phyloP scores from a whole-genome alignment of 2,888 invertebrate genomes.

The Erebia palarica region DNA sequence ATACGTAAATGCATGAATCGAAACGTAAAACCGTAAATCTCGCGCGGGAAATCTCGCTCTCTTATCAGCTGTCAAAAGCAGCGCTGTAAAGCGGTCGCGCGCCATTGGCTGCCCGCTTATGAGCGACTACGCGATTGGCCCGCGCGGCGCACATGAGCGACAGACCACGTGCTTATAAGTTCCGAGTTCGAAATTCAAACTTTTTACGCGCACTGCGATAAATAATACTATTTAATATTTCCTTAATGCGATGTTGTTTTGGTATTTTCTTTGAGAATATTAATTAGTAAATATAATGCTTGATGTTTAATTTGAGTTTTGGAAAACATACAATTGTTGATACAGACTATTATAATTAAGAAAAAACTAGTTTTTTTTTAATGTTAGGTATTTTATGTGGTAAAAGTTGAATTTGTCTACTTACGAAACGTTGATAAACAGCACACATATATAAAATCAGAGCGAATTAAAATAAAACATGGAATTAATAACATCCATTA shows the following conservation, averaged over 20 bases:
- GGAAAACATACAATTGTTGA: not conserved
- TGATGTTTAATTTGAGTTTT: not conserved
- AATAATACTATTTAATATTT: not conserved
- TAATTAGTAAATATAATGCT: not conserved
- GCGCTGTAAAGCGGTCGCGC: conserved; percentile 68
- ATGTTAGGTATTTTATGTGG: not conserved
- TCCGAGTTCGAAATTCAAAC: conserved; percentile 63
- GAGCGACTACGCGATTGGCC: conserved; percentile 61
- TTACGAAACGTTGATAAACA: conserved; percentile 44
- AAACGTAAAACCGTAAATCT: not conserved
- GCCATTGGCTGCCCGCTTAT: conserved; percentile 72
- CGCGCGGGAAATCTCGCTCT: conserved; percentile 49
- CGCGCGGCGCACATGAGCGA: conserved; percentile 73
- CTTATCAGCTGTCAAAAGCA: conserved; percentile 74
- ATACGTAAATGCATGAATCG: not conserved
- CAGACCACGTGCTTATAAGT: conserved; percentile 79
- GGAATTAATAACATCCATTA: conserved; percentile 18
- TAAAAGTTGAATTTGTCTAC: conserved; percentile 33
- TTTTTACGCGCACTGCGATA: conserved; percentile 53
- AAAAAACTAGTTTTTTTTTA: too few species aligned
- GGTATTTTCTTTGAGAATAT: not conserved
- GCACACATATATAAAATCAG: conserved; percentile 22
- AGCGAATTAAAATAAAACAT: not conserved
- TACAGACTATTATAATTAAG: too few species aligned
- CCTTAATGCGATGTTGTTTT: not conserved